A percentile compares a stretch with the other conserved stretches of the same genome.
Conservation (phyloP, 30 jellyfish, hydroid and myxozoan species). For the Aurelia coerulea region DNA sequence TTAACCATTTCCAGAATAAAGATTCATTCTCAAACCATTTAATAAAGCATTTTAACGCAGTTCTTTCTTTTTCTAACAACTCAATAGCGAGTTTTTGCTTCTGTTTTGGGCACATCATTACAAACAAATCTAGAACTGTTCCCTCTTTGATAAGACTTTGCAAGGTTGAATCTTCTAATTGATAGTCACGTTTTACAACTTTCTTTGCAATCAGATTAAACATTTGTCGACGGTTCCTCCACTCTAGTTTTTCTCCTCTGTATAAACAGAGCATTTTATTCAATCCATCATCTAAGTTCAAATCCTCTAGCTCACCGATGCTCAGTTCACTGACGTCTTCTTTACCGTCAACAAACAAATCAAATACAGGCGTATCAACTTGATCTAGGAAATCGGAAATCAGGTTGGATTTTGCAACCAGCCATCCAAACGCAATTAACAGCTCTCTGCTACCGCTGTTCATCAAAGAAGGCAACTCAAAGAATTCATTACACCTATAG, state of each 20-base stretch:
- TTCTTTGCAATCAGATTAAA: not conserved
- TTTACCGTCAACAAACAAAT: not conserved
- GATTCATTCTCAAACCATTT: conserved; percentile 74
- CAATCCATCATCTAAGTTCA: not conserved
- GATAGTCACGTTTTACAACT: not conserved
- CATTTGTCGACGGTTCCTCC: conserved; percentile 17
- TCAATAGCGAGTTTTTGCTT: not conserved
- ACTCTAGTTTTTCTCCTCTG: conserved; percentile 6
- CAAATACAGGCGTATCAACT: not conserved
- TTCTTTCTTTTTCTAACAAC: conserved; percentile 26
- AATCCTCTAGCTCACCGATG: not conserved
- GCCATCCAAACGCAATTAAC: conserved; percentile 75
- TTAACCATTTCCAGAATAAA: conserved; percentile 87
- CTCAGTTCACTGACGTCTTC: not conserved
- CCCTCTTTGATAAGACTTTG: not conserved
- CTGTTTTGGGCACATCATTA: not conserved
- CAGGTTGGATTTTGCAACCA: conserved; percentile 41
- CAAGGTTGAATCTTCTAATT: not conserved
- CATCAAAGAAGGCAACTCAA: not conserved
- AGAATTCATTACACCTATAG: conserved; percentile 34
- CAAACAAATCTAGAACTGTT: not conserved
- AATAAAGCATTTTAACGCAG: conserved; percentile 20
- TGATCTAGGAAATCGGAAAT: not conserved
- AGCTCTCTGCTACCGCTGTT: conserved; percentile 72
- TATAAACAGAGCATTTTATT: not conserved